These are phyloP conservation scores for Dermatemys mawii DNA, from an alignment of 2,113 vertebrate genomes.

Conservation along the genomic window DNA sequence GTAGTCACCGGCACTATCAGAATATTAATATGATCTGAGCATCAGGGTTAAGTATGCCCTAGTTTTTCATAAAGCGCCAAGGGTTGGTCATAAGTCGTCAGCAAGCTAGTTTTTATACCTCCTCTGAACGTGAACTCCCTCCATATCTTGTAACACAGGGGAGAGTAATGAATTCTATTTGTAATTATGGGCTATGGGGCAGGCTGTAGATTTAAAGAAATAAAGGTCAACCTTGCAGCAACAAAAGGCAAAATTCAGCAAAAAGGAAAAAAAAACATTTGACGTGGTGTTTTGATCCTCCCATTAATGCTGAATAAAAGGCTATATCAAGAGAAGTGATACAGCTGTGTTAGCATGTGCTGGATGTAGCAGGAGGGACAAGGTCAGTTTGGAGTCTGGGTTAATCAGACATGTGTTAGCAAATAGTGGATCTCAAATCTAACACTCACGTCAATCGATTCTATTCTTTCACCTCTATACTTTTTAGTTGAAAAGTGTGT, in stretches of 20 bases:
- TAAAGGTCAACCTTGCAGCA: background rate
- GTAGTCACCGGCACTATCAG: background rate
- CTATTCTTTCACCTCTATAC: background rate
- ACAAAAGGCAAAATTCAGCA: background rate
- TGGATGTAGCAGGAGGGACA: background rate
- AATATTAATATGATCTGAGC: background rate
- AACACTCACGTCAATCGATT: conserved; percentile 20
- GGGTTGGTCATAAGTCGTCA: background rate
- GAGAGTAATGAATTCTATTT: background rate
- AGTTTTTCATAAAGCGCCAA: background rate
- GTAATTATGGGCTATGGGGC: background rate
- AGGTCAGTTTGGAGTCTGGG: background rate
- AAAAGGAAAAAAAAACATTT: background rate
- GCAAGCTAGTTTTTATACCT: background rate
- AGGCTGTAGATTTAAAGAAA: background rate
- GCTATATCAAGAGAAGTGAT: background rate
- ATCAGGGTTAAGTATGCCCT: background rate
- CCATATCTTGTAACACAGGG: background rate
- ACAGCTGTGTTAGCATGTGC: background rate
- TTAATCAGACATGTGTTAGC: conserved; percentile 23
- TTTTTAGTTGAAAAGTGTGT: conserved; percentile 23
- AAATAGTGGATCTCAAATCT: conserved; percentile 12
- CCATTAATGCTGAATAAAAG: fast-evolving
- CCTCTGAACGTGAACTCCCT: background rate
- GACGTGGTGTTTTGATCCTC: background rate